Evolutionary conservation across 2,888 invertebrate species (phyloP), one percentile per base, ranked within the genome.

Genomic region (Sycophila texana): DNA sequence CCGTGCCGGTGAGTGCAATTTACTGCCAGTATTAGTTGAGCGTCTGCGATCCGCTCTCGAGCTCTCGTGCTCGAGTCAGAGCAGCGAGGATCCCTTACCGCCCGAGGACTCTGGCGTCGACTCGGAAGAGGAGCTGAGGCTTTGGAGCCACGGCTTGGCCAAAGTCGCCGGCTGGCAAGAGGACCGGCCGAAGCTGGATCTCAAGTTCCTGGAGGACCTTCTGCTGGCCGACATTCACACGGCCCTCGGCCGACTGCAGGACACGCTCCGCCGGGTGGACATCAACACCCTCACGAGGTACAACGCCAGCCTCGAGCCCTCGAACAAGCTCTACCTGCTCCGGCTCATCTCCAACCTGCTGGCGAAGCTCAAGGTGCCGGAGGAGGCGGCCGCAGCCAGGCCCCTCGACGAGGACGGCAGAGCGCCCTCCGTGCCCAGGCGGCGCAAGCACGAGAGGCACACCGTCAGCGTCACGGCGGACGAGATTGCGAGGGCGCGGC

Each of bases 391-490:
- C 90, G 67, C n/a, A n/a, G n/a, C 18, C 93, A 47, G 89, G 86
- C 58, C 81, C 87, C 58, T 5, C 5, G 90, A 20, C 81, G 75
- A 65, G 26, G 77, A 82, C 79, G 77, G 71, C 18, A 58, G 39
- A 20, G 55, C 18, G 39, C 53, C 68, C 20, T 7, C 16, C 0
- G 60, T 13, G 2, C 93, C 93, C 81, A 90, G 92, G 13, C 92
- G 94, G 76, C 92, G 93, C 82, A 93, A 95, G 49, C 93, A 94
- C 81, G 93, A 93, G 66, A 91, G 97, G 0, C 96, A 97, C 89
- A 97, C 97, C 0, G 95, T 97, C 26, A 96, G 96, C 66, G 96
- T 97, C 20, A 96, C 95, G 57, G 93, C 93, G 63, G 96, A 96
- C 87, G 97, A 97, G 86, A 90, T 97, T 39, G 95, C 94, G 2